Percentiles rank a stretch among this genome's conserved stretches.
Evolutionary conservation across 2,797 vertebrate genomes (phyloP).

Genomic region (Xyrichtys novacula): DNA sequence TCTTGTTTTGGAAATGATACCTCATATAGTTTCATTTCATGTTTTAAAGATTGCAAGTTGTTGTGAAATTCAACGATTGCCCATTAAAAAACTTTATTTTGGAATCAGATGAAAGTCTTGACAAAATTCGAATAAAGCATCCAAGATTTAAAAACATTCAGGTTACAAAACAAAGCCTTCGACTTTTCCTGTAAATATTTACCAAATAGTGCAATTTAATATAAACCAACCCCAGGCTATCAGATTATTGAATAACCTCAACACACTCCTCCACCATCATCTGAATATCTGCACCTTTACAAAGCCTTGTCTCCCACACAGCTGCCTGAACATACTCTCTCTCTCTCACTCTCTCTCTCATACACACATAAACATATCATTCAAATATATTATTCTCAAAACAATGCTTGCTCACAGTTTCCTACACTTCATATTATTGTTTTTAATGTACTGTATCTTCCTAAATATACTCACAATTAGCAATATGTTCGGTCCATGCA

Average conservation of each 20-base stretch:
- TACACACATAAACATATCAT: background rate
- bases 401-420: background rate
- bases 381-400: background rate
- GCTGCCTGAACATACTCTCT: background rate
- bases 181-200: slow-evolving; percentile 11
- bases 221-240: slow-evolving; percentile 11
- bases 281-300: slow-evolving; percentile 26
- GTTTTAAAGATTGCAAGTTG: too few species aligned
- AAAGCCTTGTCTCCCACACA: slow-evolving; percentile 33
- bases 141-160: too few species aligned
- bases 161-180: too few species aligned
- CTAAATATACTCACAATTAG: background rate
- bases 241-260: slow-evolving; percentile 11
- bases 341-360: background rate
- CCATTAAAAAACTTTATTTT: too few species aligned
- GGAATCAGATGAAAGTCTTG: too few species aligned
- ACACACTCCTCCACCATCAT: slow-evolving; percentile 24
- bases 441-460: background rate
- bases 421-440: background rate
- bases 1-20: too few species aligned
- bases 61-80: too few species aligned
- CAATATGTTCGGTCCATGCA: background rate
- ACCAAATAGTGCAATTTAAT: background rate
- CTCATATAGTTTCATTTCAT: too few species aligned
- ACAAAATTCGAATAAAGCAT: too few species aligned